Base-by-base conservation (phyloP, 2,113 vertebrate genomes). In the Leucoraja erinaceus region DNA sequence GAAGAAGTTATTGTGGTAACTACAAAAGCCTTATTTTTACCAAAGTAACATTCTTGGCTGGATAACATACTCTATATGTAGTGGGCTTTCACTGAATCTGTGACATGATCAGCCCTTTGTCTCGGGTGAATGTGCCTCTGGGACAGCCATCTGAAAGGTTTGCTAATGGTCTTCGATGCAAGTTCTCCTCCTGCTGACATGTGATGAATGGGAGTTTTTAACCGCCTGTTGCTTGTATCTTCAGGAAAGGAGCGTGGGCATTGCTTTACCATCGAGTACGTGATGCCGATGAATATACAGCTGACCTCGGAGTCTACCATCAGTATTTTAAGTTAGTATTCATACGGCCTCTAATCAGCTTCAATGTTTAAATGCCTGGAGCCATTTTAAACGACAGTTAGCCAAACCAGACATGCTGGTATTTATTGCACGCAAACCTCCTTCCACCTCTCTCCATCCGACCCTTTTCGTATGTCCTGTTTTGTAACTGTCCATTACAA, bases 261-360 rank as follows among this genome's bases (percentile, higher is more conserved):
- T 61, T 99, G 98, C 94, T 99, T 99, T 95, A 98, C 98, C 81
- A 99, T 99, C 0, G 98, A 99, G 59, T 98, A 98, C 0, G 96
- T 99, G 95, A 98, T 99, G 98, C 98, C 98, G 47, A 97, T 97
- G 94, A 99, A 97, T 20, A 95, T 98, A 93, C 98, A 99, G 95
- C 95, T 98, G 95, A 98, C 98, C 0, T 99, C 98, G 0, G 98
- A 99, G 94, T 98, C 98, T 93, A 99, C 98, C 0, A 95, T 98
- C 94, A 99, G 97, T 0, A 98, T 99, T 31, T 96, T 99, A 86
- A 99, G 98, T 99, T 95, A 97, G 98, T 97, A 75, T 0, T 8
- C 66, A 74, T 47, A 72, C 47, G 28, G 31, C 5, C 8, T 72
- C 20, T 20, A n/a, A 68, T 22, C n/a, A 25, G 18, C 10, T 5